Base-by-base conservation (phyloP, 2,113 vertebrate species). In the Copsychus sechellarum region DNA sequence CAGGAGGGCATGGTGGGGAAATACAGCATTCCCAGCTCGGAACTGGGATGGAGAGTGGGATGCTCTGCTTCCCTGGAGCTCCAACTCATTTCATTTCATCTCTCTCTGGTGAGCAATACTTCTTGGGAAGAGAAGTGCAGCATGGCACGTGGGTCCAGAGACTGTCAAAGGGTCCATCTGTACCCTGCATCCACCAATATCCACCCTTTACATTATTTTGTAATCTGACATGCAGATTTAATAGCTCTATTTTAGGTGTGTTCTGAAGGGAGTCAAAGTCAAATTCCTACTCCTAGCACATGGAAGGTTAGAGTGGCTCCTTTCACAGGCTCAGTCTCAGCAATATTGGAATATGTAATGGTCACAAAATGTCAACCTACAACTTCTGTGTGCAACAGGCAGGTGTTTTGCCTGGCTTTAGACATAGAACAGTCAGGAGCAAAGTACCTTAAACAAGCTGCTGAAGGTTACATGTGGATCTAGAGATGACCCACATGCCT, bases 21-120 rank as follows among this genome's bases (percentile, higher is more conserved):
- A 71, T 4, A 3, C 0, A 0, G 31, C 36, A 33, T 43, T 31
- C 22, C 24, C 31, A 57, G 54, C 28, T 26, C 6, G 16, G 67
- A 43, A 20, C 0, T 0, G 0, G 48, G 25, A 57, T 1, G 0
- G 65, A 58, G 42, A 43, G 16, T 45, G 48, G 14, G 14, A 14
- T 13, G 76, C 28, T 3, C 42, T 8, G 26, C 36, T 19, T 36
- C 81, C 60, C 81, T 43, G 42, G 42, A 43, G 42, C 42, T 43
- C 42, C 42, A 18, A 12, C 11, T 38, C 38, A 38, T 38, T 36
- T 9, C 38, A 38, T 38, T 13, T 40, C 40, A 45, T 45, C 43
- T 45, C 43, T 45, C 43, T 45, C 43, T 45, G 43, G 43, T 45
- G 43, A 45, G 43, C 43, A 45, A 18, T 45, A 20, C 8, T 45